Evolutionary conservation across 2,888 invertebrate genomes (phyloP).

Genomic region (Catocala sponsa): DNA sequence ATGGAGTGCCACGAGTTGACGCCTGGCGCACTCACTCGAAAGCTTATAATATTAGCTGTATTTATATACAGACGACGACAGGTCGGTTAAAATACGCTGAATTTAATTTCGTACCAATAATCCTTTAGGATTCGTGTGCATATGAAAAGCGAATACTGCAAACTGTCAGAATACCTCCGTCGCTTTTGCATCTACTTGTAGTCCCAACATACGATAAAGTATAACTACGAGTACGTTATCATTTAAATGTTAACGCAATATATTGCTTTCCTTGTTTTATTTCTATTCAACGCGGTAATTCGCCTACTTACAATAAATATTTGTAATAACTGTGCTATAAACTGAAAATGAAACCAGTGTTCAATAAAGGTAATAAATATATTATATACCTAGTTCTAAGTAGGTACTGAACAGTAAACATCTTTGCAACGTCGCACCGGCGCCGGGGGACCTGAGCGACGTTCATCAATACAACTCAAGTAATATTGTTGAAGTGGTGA

Average conservation of each 20-base stretch:
- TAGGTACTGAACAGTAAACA: conserved; percentile 1
- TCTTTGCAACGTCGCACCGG: conserved; percentile 3
- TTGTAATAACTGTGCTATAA: no score
- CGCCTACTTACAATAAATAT: no score
- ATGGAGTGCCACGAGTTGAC: conserved; percentile 21
- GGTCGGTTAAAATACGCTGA: neutral
- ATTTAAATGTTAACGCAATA: no score
- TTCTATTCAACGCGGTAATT: no score
- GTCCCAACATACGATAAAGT: neutral
- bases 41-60: conserved; percentile 1
- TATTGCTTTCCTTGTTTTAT: no score
- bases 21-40: neutral
- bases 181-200: neutral
- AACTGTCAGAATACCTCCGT: neutral
- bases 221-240: no score
- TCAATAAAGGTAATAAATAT: neutral
- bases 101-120: neutral
- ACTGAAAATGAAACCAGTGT: neutral
- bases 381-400: neutral
- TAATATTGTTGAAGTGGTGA: conserved; percentile 12
- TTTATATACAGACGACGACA: conserved; percentile 2
- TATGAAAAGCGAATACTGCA: neutral
- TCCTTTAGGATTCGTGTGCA: neutral
- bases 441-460: conserved; percentile 9
- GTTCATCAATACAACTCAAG: conserved; percentile 14